Evolutionary conservation across 2,888 invertebrate genomes (phyloP).

Genomic region (Amaurobius ferox): DNA sequence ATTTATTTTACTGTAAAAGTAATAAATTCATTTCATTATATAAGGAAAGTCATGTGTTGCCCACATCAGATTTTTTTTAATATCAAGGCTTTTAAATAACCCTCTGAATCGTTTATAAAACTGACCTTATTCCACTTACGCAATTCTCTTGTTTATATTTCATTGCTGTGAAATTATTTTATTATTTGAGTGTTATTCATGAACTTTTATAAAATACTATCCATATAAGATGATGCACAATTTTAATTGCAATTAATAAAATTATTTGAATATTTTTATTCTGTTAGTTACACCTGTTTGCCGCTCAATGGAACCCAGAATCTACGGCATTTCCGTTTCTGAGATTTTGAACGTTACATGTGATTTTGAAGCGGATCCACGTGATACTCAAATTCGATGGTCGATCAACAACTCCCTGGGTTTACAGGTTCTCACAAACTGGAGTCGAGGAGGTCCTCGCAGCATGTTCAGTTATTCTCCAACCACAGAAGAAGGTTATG

Average conservation of each 20-base stretch:
- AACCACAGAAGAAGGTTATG: constrained; percentile 92
- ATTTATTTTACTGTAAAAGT: no score
- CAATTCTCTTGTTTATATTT: no score
- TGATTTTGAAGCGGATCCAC: constrained; percentile 91
- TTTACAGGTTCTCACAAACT: constrained; percentile 24
- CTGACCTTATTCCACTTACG: no score
- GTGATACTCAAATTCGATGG: constrained; percentile 91
- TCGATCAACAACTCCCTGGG: constrained; percentile 89
- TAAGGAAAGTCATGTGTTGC: no score
- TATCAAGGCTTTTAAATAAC: no score
- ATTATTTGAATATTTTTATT: not conserved
- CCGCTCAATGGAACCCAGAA: constrained; percentile 87
- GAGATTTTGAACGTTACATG: constrained; percentile 84
- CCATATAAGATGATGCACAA: not conserved
- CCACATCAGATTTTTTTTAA: no score
- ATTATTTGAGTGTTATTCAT: no score
- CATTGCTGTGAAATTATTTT: no score
- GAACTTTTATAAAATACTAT: no score
- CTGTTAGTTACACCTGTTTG: constrained; percentile 93
- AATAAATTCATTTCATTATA: no score
- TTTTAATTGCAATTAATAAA: no score
- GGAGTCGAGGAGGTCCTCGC: constrained; percentile 85
- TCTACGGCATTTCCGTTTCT: constrained; percentile 93
- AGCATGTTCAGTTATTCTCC: constrained; percentile 92
- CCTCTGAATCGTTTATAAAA: no score